Evolutionary conservation across 2,888 invertebrate species (phyloP), one percentile per base, ranked within the genome.

Genomic region (Patella ulyssiponensis): DNA sequence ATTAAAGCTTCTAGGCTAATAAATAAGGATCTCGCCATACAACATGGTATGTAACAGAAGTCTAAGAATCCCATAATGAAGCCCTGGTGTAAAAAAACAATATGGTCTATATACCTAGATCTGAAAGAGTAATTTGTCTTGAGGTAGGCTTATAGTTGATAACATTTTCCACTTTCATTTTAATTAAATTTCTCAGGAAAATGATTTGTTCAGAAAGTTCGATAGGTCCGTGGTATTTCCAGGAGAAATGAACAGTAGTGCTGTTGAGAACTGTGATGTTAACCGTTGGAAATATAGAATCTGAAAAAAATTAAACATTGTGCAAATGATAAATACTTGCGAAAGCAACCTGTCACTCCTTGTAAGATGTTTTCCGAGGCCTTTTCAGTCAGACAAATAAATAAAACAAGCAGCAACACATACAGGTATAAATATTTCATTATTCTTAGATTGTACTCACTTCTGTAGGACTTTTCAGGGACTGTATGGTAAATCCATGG

Each of bases 401-500:
- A 44, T 44, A 44, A 44, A 44, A 44, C 44, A 44, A 44, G 44
- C 9, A 1, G 9, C 1, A 9, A 44, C 44, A 44, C 44, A 44
- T 44, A 44, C 44, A 44, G 44, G 44, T 44, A 44, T 44, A 44
- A 7, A 44, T 9, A 44, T 0, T 44, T 44, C 44, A 44, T 44
- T 44, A 44, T 9, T 9, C 44, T 44, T 44, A 44, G 44, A 44
- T 44, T 9, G 44, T 44, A 44, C 44, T 44, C 44, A 44, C 44
- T 44, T 44, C 44, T 44, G 44, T 44, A 44, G 9, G 64, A 64
- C 17, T 51, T 70, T 51, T 74, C 69, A 11, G 80, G 79, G 2
- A 80, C 79, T 23, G 52, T 76, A 75, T 77, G 77, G 44, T 23
- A 20, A 7, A 83, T 83, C 86, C 88, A 87, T 1, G 85, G 85